Conservation (phyloP, 2,888 invertebrate species). For the Coelopa pilipes region DNA sequence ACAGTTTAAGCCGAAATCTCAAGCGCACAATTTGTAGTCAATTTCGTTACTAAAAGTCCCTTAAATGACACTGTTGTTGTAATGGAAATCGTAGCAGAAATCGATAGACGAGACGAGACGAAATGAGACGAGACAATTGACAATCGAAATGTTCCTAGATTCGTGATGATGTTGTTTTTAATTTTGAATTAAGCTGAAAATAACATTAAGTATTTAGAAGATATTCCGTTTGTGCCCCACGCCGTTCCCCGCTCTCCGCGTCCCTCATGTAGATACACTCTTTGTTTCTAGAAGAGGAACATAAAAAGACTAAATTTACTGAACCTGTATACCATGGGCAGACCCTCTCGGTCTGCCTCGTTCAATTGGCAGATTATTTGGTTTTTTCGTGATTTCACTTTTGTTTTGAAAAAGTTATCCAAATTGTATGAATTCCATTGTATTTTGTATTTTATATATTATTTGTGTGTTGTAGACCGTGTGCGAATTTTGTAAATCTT, state of each 20-base stretch:
- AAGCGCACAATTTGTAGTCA: background rate
- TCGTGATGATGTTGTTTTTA: conserved; percentile 30
- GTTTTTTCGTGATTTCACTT: too few relatives aligned
- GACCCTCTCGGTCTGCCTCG: too few relatives aligned
- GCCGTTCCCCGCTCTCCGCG: too few relatives aligned
- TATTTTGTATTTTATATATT: too few relatives aligned
- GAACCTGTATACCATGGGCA: too few relatives aligned
- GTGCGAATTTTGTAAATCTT: conserved; percentile 2
- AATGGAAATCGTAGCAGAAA: too few relatives aligned
- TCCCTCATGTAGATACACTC: background rate
- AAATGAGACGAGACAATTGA: too few relatives aligned
- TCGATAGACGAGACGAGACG: too few relatives aligned
- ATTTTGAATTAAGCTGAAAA: conserved; percentile 16
- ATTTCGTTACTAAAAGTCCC: background rate
- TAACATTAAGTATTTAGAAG: conserved; percentile 32
- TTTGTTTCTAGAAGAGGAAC: conserved; percentile 10
- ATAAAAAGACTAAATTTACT: background rate
- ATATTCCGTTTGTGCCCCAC: background rate
- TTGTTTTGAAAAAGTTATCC: too few relatives aligned
- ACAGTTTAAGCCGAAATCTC: background rate
- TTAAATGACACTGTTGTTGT: background rate
- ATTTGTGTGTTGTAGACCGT: background rate
- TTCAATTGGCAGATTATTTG: too few relatives aligned
- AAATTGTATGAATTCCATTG: too few relatives aligned
- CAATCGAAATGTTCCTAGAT: conserved; percentile 26